Evolutionary conservation across 2,888 invertebrate species (phyloP).

Genomic region (Erebia epiphron): DNA sequence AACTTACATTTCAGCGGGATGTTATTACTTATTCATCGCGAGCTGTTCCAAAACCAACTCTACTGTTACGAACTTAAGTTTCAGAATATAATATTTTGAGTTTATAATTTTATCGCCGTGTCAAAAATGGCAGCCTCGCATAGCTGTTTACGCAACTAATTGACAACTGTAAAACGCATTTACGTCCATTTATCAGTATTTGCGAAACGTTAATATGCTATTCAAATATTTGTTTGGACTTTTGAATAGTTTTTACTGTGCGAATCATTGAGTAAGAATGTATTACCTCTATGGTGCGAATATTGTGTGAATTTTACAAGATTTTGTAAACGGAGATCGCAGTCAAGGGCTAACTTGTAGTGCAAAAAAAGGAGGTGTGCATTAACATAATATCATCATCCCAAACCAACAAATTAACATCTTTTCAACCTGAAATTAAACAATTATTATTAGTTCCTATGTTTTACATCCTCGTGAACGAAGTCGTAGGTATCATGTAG

Average conservation of each 20-base stretch:
- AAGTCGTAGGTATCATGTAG: too few relatives aligned
- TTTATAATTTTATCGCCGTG: slow-evolving; percentile 27
- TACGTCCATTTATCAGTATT: slow-evolving; percentile 16
- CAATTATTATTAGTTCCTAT: too few relatives aligned
- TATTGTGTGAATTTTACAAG: too few relatives aligned
- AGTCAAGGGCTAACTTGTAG: too few relatives aligned
- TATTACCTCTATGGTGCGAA: too few relatives aligned
- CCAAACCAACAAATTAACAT: too few relatives aligned
- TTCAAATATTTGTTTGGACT: background rate
- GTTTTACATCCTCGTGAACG: too few relatives aligned
- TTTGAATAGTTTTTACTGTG: background rate
- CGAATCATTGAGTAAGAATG: too few relatives aligned
- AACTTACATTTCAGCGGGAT: slow-evolving; percentile 33
- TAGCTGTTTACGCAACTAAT: slow-evolving; percentile 39
- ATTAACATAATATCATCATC: too few relatives aligned
- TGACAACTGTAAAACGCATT: slow-evolving; percentile 33
- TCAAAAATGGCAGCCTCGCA: slow-evolving; percentile 26
- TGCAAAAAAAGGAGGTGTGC: too few relatives aligned
- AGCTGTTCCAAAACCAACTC: background rate
- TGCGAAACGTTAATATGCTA: slow-evolving; percentile 5
- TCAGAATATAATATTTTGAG: slow-evolving; percentile 5
- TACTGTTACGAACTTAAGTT: background rate
- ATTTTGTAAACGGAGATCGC: too few relatives aligned
- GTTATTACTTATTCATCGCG: slow-evolving; percentile 25
- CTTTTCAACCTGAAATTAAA: too few relatives aligned